Evolutionary conservation across 2,888 invertebrate species (phyloP), one percentile per base, ranked within the genome.

Genomic region (Automeris io): DNA sequence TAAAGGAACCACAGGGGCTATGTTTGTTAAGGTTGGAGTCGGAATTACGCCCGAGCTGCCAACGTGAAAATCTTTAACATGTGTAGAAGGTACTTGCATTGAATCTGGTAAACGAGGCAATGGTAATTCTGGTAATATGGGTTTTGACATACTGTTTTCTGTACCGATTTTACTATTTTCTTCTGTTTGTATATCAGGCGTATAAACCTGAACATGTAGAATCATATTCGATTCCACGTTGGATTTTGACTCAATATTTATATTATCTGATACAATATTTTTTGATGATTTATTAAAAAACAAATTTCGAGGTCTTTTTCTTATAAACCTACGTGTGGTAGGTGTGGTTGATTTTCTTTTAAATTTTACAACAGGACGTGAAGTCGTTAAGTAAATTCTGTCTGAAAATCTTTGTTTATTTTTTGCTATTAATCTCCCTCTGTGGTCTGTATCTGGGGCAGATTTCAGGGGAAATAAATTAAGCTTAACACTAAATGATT

Each of bases 201-300:
- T 89, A 55, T 89, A 91, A 5, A 92, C 70, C 69, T 92, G 91
- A n/a, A 91, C 69, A 42, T 91, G 91, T 3, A 92, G 85, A 51
- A 91, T 79, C 79, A 91, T 89, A 56, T 90, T 90, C 25, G 88
- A 85, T 52, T 46, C 77, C 5, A 50, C 46, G 8, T 54, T 51
- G 2, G 50, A 41, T 40, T 53, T 46, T 2, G 39, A 43, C 36
- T 51, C 46, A 5, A 43, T 29, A 16, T 42, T 44, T 41, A 45
- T 52, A 26, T 8, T 32, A 35, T 46, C 1, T 26, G 11, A 22
- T 26, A 22, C 5, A 16, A 38, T 18, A 8, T 18, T 9, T 35
- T 50, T 46, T 40, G 39, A 44, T 4, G 44, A 38, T 40, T 41
- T 24, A 25, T 37, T 55, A 38, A 31, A 42, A 38, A 36, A 46